Evolutionary conservation across 1,140 invertebrate species (phyloP).

Genomic region (Delia radicum): DNA sequence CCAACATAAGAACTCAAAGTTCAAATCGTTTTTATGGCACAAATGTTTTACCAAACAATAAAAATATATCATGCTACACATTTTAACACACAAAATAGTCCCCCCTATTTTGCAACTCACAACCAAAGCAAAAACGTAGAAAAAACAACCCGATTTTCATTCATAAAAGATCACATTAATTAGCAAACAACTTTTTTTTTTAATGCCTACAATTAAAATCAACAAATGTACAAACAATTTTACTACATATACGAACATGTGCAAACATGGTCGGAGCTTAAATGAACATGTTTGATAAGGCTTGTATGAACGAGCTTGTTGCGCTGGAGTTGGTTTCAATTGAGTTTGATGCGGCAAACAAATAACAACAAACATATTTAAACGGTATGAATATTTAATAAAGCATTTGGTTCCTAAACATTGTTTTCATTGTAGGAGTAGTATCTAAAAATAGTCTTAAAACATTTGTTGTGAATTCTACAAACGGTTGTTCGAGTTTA

Average conservation of each 20-base stretch:
- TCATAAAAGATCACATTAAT: background rate
- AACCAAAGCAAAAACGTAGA: background rate
- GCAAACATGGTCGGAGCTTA: background rate
- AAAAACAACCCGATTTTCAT: background rate
- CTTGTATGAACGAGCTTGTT: background rate
- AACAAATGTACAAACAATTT: background rate
- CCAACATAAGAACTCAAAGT: background rate
- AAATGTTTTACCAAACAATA: background rate
- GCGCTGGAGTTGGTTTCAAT: too few relatives aligned
- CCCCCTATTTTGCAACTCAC: background rate
- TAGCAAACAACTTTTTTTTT: background rate
- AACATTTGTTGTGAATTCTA: background rate
- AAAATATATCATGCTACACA: background rate
- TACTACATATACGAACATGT: background rate
- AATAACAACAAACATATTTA: too few relatives aligned
- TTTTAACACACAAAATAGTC: background rate
- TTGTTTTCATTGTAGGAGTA: background rate
- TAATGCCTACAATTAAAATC: background rate
- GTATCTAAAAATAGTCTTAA: background rate
- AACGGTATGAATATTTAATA: background rate
- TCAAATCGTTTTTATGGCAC: background rate
- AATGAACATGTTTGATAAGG: background rate
- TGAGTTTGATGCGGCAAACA: background rate
- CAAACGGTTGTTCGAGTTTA: background rate
- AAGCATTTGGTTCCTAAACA: background rate